phyloP scores from a whole-genome alignment of 2,797 vertebrate genomes.

The Orientallactaga sibirica region DNA sequence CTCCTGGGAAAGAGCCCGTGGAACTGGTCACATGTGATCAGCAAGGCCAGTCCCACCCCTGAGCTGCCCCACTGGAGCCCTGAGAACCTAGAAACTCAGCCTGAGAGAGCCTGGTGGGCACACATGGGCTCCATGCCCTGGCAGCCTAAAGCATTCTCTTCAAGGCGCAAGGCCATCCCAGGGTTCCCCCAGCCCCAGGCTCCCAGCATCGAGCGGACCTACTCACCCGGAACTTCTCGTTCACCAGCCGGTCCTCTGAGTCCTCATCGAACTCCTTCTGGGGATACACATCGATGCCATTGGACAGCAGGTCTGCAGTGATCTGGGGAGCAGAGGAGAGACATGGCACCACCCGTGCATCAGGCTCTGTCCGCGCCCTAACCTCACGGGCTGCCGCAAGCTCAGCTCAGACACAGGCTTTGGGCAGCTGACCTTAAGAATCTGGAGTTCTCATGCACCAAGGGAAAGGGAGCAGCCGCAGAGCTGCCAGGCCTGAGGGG shows the following conservation, averaged over 20 bases:
- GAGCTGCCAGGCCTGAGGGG: too few relatives aligned
- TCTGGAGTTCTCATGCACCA: not conserved
- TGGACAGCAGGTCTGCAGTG: constrained; percentile 95
- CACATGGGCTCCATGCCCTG: accelerated
- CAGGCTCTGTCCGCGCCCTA: accelerated
- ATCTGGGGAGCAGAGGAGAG: constrained; percentile 88
- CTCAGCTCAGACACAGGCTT: not conserved
- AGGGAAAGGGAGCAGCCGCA: too few relatives aligned
- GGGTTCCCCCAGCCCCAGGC: not conserved
- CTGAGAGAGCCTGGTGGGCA: accelerated
- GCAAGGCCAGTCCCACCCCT: not conserved
- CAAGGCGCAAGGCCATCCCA: not conserved
- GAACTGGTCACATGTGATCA: accelerated
- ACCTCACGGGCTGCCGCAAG: not conserved
- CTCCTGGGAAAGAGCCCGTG: constrained; percentile 89
- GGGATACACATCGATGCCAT: constrained; percentile 97
- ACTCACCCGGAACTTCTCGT: constrained; percentile 97
- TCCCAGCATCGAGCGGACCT: accelerated
- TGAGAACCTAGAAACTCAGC: too few relatives aligned
- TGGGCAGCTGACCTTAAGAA: not conserved
- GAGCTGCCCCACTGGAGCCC: not conserved
- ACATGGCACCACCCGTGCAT: accelerated
- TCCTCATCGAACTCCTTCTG: constrained; percentile 99
- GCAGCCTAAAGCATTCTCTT: too few relatives aligned
- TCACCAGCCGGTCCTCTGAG: constrained; percentile 95